Base-by-base conservation (phyloP, 2,113 vertebrate genomes). In the Gymnarchus niloticus region DNA sequence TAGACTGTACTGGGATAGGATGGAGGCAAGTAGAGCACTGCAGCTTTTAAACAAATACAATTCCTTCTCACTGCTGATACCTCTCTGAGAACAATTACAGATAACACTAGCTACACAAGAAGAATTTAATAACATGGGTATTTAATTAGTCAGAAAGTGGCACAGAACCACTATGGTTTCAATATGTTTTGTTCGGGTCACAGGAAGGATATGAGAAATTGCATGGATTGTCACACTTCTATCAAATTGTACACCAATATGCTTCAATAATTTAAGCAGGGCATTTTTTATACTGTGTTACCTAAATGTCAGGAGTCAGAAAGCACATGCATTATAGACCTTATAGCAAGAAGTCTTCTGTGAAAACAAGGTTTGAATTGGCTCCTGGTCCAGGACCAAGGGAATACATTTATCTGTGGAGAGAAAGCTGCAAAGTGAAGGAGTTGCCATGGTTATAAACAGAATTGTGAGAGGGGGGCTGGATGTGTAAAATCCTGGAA, bases 81-180 rank as follows among this genome's bases (percentile, higher is more conserved):
- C 88, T 89, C 88, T 87, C 88, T 90, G 89, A 90, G 91, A 91
- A 89, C 91, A 92, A 93, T 93, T 92, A 92, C 90, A 69, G 52
- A 83, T 88, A 90, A 88, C 85, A 85, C 83, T 33, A 84, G 69
- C 28, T 28, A 76, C 25, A 37, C 7, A 81, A 28, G 52, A 86
- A 19, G 51, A 83, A 54, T 56, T 25, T 82, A 82, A 59, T 59
- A 87, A 88, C 83, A 85, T 85, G 87, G 61, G 84, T 23, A 82
- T 56, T 56, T 82, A 81, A 51, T 84, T 84, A 48, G 59, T 5
- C 57, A 25, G 54, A 84, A 69, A 46, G 83, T 41, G n/a, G 44
- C n/a, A 56, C 7, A 3, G 21, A 25, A 46, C n/a, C 59, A n/a
- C n/a, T 21, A 25, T 51, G 56, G 21, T 84, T 84, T 28, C 56